Percentiles rank a stretch among this genome's conserved stretches.
Conservation (phyloP, 2,113 vertebrate species). For the Empidonax alnorum region DNA sequence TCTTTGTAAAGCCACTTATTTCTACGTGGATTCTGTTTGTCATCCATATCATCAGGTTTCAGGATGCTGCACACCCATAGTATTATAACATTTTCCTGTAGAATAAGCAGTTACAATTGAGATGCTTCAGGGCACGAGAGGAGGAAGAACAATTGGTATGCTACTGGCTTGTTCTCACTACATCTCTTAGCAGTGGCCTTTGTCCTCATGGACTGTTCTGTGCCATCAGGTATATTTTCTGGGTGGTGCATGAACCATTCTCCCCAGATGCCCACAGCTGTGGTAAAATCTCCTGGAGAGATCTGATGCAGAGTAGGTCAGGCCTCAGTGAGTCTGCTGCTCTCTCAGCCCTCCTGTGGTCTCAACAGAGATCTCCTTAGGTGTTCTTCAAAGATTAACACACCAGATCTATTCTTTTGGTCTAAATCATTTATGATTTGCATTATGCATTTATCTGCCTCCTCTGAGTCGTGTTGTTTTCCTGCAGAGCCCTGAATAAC, state of each 20-base stretch:
- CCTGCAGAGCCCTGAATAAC: not conserved
- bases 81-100: not conserved
- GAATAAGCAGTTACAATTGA: not conserved
- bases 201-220: not conserved
- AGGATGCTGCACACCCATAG: not conserved
- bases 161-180: not conserved
- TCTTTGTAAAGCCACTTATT: slow-evolving; percentile 9
- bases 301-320: not conserved
- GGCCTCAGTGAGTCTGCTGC: not conserved
- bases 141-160: not conserved
- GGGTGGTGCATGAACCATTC: not conserved
- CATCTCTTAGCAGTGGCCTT: not conserved
- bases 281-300: not conserved
- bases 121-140: not conserved
- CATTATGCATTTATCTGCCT: not conserved
- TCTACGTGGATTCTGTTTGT: not conserved
- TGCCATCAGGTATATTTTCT: not conserved
- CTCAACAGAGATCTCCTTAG: not conserved
- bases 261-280: not conserved
- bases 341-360: not conserved
- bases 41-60: not conserved
- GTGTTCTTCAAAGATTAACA: not conserved
- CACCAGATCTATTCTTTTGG: not conserved
- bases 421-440: not conserved
- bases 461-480: not conserved